Evolutionary conservation across 2,797 vertebrate species (phyloP).

Genomic region (Miichthys miiuy): DNA sequence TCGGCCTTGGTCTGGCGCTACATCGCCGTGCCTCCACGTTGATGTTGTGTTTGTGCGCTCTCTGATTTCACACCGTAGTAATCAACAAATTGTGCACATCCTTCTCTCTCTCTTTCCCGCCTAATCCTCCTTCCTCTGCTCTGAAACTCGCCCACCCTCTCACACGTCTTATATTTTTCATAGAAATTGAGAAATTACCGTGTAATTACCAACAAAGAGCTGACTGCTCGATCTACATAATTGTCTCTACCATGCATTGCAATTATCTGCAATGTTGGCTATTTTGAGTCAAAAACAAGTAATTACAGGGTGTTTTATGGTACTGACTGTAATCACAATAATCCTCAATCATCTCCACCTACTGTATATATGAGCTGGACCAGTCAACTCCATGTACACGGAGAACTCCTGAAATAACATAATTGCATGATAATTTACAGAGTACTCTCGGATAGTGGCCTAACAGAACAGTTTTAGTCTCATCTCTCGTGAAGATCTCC

Average conservation of each 20-base stretch:
- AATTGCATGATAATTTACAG: constrained; percentile 2
- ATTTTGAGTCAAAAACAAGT: constrained; percentile 50
- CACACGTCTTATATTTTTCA: constrained; percentile 15
- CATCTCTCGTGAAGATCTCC: neutral
- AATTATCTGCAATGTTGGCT: constrained; percentile 53
- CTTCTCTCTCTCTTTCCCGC: neutral
- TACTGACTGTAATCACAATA: constrained; percentile 28
- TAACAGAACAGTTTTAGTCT: neutral
- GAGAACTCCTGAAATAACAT: neutral
- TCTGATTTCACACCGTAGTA: constrained; percentile 15
- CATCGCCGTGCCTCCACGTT: neutral
- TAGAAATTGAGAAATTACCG: constrained; percentile 56
- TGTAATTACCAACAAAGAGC: constrained; percentile 54
- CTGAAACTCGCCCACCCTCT: neutral
- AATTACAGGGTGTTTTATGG: constrained; percentile 41
- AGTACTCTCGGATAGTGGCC: neutral
- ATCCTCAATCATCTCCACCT: constrained; percentile 36
- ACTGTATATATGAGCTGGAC: neutral
- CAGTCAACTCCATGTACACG: neutral
- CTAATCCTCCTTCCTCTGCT: constrained; percentile 1
- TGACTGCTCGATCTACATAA: constrained; percentile 54
- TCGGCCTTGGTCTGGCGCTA: constrained; percentile 4
- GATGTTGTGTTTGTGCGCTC: constrained; percentile 1
- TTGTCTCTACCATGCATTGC: constrained; percentile 43
- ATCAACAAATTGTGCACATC: neutral